Conservation (phyloP, 2,113 vertebrate species). For the Alligator mississippiensis region DNA sequence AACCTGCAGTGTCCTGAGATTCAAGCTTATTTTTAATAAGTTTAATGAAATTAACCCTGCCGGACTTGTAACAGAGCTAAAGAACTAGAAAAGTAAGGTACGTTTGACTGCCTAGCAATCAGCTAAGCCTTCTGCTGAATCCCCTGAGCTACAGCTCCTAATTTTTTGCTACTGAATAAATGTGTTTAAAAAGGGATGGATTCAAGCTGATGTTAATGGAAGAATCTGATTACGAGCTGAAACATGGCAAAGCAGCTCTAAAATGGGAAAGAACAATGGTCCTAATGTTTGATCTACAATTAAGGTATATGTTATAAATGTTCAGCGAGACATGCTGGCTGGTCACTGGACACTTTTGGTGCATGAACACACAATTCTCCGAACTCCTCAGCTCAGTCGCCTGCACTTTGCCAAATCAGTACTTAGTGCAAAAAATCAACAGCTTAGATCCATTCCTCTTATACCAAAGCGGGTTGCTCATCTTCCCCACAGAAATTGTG, state of each 20-base stretch:
- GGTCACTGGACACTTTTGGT: too few species aligned
- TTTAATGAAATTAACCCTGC: neutral
- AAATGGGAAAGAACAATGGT: neutral
- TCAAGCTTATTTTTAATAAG: conserved; percentile 10
- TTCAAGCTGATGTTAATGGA: neutral
- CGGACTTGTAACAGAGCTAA: neutral
- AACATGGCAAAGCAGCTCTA: neutral
- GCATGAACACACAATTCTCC: too few species aligned
- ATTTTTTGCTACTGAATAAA: neutral
- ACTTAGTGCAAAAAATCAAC: too few species aligned
- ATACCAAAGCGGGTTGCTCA: too few species aligned
- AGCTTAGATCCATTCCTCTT: too few species aligned
- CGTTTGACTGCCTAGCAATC: neutral
- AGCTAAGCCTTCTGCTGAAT: neutral
- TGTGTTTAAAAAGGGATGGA: neutral
- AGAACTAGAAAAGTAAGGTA: conserved; percentile 6
- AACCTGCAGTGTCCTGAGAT: neutral
- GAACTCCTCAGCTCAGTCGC: too few species aligned
- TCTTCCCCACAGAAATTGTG: too few species aligned
- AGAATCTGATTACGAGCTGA: conserved; percentile 27
- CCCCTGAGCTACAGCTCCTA: neutral
- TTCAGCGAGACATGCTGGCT: neutral
- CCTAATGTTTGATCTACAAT: neutral
- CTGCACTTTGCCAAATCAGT: too few species aligned
- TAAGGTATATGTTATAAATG: conserved; percentile 14